Evolutionary conservation across 1,140 invertebrate genomes (phyloP).

Genomic region (Diorhabda sublineata): DNA sequence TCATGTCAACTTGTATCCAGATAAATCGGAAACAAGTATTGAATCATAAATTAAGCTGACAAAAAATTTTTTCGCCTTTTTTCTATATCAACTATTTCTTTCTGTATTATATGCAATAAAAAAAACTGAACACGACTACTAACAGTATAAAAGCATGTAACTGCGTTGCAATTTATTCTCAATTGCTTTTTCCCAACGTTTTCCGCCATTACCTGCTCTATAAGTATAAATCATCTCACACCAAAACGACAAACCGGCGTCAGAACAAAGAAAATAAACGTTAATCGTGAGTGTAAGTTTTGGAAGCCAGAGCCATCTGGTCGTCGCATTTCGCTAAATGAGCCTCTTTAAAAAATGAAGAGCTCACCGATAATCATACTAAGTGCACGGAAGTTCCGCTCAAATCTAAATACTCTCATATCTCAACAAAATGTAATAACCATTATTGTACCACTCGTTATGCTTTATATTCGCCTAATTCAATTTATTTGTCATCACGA

Average conservation of each 20-base stretch:
- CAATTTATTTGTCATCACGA: slow-evolving; percentile 18
- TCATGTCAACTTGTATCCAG: no score
- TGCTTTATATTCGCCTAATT: slow-evolving; percentile 23
- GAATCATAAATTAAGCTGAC: no score
- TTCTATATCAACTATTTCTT: no score
- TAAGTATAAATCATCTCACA: neutral
- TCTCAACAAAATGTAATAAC: slow-evolving; percentile 20
- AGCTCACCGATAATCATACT: slow-evolving; percentile 18
- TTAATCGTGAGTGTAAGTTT: neutral
- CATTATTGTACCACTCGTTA: slow-evolving; percentile 14
- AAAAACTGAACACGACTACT: no score
- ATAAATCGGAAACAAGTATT: no score
- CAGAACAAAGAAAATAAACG: slow-evolving; percentile 3
- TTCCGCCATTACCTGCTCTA: neutral
- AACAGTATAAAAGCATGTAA: no score
- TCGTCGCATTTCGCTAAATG: slow-evolving; percentile 12
- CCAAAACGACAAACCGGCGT: neutral
- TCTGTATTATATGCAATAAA: no score
- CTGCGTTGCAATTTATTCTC: no score
- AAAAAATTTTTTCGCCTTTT: no score
- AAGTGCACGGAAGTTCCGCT: slow-evolving; percentile 16
- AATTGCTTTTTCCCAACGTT: no score
- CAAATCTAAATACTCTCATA: slow-evolving; percentile 15
- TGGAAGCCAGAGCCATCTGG: slow-evolving; percentile 7
- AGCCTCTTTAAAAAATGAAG: slow-evolving; percentile 16